Percentiles rank a stretch among this genome's conserved stretches.
Evolutionary conservation across 2,888 invertebrate species (phyloP).

Genomic region (Synanthedon vespiformis): DNA sequence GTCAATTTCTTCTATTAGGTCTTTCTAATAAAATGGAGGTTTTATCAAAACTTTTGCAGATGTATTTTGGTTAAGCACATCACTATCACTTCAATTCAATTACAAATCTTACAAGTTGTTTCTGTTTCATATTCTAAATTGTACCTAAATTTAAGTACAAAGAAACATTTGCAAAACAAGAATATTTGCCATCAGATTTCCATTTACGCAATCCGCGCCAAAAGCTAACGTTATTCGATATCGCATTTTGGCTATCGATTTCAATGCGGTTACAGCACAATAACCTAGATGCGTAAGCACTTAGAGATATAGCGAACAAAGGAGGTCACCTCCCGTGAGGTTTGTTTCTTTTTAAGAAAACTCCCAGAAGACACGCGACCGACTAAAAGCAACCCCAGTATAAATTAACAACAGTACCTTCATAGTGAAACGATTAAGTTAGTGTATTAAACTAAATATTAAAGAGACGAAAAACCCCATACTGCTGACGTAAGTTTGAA

Average conservation of each 20-base stretch:
- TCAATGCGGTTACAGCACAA: conserved; percentile 39
- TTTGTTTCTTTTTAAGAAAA: neutral
- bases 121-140: too few relatives aligned
- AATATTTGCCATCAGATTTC: neutral
- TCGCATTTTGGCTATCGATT: conserved; percentile 34
- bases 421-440: neutral
- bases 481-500: too few relatives aligned
- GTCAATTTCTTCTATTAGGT: too few relatives aligned
- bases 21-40: neutral
- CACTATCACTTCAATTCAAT: too few relatives aligned
- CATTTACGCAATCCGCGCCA: conserved; percentile 37
- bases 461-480: too few relatives aligned
- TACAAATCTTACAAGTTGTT: too few relatives aligned
- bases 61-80: too few relatives aligned
- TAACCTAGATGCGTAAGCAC: conserved; percentile 59
- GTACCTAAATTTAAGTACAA: neutral
- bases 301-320: conserved; percentile 45
- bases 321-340: conserved; percentile 52
- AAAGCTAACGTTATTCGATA: conserved; percentile 34
- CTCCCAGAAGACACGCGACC: neutral
- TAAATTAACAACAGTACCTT: neutral
- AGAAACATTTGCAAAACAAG: neutral
- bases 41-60: too few relatives aligned
- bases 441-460: too few relatives aligned
- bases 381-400: conserved; percentile 3